Conservation (phyloP, 2,888 invertebrate genomes). For the Asteroscopus sphinx region DNA sequence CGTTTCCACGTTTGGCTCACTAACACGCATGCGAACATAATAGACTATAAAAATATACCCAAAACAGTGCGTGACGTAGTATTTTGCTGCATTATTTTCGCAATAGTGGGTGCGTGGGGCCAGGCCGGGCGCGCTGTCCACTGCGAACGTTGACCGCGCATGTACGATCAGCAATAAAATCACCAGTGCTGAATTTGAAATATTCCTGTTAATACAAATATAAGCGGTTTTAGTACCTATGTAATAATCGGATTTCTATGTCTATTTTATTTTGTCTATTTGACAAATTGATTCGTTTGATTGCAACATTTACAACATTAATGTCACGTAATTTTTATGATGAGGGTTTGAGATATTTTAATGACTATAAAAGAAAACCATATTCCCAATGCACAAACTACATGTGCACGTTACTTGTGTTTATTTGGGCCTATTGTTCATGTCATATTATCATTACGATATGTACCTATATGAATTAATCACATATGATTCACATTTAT, state of each 20-base stretch:
- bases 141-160: constrained; percentile 81
- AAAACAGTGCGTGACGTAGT: constrained; percentile 67
- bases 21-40: constrained; percentile 53
- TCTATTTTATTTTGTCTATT: constrained; percentile 8
- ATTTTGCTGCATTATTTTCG: constrained; percentile 79
- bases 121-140: constrained; percentile 67
- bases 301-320: constrained; percentile 20
- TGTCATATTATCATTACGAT: constrained; percentile 10
- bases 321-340: constrained; percentile 27
- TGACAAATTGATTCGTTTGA: constrained; percentile 24
- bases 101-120: constrained; percentile 77
- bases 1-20: constrained; percentile 46
- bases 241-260: constrained; percentile 16
- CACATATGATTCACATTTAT: constrained; percentile 35
- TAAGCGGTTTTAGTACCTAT: constrained; percentile 8
- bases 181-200: constrained; percentile 31
- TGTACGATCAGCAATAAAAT: constrained; percentile 60
- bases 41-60: constrained; percentile 60
- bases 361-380: constrained; percentile 1
- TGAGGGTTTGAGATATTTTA: constrained; percentile 6
- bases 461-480: constrained; percentile 3
- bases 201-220: constrained; percentile 16
- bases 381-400: constrained; percentile 6
- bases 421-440: constrained; percentile 25
- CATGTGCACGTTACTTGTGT: constrained; percentile 2